A percentile compares a stretch with the other conserved stretches of the same genome.
phyloP scores from a whole-genome alignment of 2,888 invertebrate species.

The Stratiomys singularior region DNA sequence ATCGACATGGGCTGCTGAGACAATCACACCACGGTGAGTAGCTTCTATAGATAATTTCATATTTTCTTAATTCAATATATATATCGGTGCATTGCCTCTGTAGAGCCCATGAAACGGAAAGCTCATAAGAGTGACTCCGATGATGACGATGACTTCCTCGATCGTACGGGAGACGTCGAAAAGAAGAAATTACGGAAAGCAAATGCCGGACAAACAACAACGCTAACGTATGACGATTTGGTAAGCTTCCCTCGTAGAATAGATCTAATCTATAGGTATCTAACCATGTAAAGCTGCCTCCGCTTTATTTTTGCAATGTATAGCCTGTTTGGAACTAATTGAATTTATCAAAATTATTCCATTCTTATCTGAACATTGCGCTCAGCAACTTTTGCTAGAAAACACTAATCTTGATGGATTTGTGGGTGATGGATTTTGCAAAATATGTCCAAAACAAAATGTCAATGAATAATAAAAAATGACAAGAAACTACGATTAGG shows the following conservation, averaged over 20 bases:
- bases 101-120: constrained; percentile 85
- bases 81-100: constrained; percentile 49
- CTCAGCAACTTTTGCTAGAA: too few species aligned
- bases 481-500: too few species aligned
- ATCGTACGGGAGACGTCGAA: constrained; percentile 93
- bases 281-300: too few species aligned
- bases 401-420: too few species aligned
- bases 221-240: constrained; percentile 74
- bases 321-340: too few species aligned
- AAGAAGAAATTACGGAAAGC: constrained; percentile 79
- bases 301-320: too few species aligned
- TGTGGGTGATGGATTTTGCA: too few species aligned
- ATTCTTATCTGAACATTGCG: too few species aligned
- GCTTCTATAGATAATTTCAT: neutral
- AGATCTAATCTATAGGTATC: too few species aligned
- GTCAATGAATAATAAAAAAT: too few species aligned
- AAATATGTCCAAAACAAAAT: too few species aligned
- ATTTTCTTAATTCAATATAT: neutral
- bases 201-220: constrained; percentile 56
- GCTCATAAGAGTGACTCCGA: constrained; percentile 84
- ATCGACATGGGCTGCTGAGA: constrained; percentile 85
- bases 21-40: constrained; percentile 84
- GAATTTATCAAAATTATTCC: too few species aligned
- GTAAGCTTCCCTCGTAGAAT: constrained; percentile 65
- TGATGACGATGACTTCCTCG: constrained; percentile 95